Evolutionary conservation across 1,140 invertebrate species (phyloP).

Genomic region (Cherax quadricarinatus): DNA sequence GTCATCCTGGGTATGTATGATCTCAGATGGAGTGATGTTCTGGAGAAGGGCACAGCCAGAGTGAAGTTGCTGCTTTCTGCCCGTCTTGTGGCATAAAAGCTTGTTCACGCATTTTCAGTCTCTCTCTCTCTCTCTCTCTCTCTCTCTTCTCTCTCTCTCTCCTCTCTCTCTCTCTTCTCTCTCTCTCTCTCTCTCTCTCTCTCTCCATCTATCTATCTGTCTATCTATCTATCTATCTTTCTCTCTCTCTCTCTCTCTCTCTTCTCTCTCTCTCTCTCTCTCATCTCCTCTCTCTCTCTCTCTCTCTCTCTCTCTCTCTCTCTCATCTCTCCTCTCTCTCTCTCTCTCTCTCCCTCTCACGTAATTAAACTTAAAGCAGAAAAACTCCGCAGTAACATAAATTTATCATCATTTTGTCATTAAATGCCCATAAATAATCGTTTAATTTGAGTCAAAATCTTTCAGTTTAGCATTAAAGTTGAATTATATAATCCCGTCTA

Average conservation of each 20-base stretch:
- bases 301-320: slow-evolving; percentile 22
- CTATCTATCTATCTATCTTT: slow-evolving; percentile 8
- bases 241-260: neutral
- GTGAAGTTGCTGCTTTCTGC: too few relatives aligned
- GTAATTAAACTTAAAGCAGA: too few relatives aligned
- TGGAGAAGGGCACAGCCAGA: too few relatives aligned
- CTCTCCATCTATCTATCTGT: slow-evolving; percentile 30
- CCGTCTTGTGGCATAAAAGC: too few relatives aligned
- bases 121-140: neutral
- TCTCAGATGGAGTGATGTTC: too few relatives aligned
- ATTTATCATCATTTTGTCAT: neutral
- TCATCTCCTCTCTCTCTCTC: slow-evolving; percentile 3
- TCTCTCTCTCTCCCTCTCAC: too few relatives aligned
- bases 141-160: slow-evolving; percentile 26
- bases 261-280: neutral
- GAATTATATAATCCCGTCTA: neutral
- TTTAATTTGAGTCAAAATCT: neutral
- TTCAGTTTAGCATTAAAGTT: neutral
- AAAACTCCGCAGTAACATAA: too few relatives aligned
- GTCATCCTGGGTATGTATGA: too few relatives aligned
- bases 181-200: slow-evolving; percentile 36
- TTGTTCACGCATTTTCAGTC: too few relatives aligned
- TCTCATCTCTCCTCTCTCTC: neutral
- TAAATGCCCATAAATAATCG: neutral
- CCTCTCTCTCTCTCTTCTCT: slow-evolving; percentile 42